Evolutionary conservation across 2,113 vertebrate genomes (phyloP), one percentile per base, ranked within the genome.

Genomic region (Hippocampus zosterae): DNA sequence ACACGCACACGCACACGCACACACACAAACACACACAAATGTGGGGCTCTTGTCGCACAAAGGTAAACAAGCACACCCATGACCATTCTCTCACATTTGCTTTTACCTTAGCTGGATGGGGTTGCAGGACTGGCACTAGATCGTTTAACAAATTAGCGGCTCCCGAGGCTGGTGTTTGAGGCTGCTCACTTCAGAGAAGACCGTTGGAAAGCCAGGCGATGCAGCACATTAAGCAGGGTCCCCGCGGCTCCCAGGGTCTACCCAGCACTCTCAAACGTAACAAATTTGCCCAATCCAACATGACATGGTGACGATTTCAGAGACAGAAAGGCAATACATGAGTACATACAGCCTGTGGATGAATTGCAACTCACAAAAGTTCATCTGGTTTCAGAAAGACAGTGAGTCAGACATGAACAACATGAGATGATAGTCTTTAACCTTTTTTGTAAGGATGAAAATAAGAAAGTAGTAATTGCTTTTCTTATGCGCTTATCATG

Each of bases 91-190:
- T 72, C 70, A n/a, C 68, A 78, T 81, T 75, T 78, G 46, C 67
- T 65, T 78, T 81, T 75, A 76, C 57, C 59, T 68, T 0, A 70
- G 77, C 67, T 65, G 74, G 72, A 81, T 75, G 77, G 73, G 76
- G 74, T 78, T 79, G 78, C 73, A 57, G 46, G 70, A 57, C 74
- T 21, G 65, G 70, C 84, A 68, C 83, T 74, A 77, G 81, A 89
- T 81, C 78, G 68, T 89, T 91, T 88, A 86, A 78, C 88, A 83
- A 86, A 80, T 88, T 81, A 83, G 57, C 42, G 11, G 70, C 76
- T 87, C 83, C 80, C 19, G 69, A 83, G 84, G 80, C 72, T 86
- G 71, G 60, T 83, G 79, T 82, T 86, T 86, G 82, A 84, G 84
- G 75, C 66, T 21, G 70, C 69, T 80, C 84, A 70, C 82, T 87